These are phyloP conservation scores for Takifugu flavidus DNA, from an alignment of 2,113 vertebrate genomes.

Conservation along the genomic window DNA sequence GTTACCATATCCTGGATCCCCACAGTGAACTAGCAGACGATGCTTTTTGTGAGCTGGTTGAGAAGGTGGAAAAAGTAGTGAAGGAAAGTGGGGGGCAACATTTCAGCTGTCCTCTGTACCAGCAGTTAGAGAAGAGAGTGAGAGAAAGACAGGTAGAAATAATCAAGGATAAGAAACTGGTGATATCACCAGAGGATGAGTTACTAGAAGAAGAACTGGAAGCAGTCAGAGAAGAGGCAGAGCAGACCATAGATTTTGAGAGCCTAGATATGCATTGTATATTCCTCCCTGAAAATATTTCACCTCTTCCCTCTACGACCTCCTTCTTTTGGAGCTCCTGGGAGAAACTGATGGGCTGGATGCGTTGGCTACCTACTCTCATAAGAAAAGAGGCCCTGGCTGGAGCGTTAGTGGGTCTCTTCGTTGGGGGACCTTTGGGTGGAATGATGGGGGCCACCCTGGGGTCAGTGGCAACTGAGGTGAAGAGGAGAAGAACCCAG, in stretches of 20 bases:
- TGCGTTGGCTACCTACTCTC: conserved; percentile 50
- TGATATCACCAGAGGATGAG: conserved; percentile 9
- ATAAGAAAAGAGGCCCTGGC: conserved; percentile 68
- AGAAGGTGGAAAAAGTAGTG: conserved; percentile 67
- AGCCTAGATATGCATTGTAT: conserved; percentile 35
- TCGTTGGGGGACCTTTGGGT: conserved; percentile 71
- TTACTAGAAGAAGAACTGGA: conserved; percentile 48
- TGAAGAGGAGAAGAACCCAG: conserved; percentile 62
- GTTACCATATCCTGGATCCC: conserved; percentile 63
- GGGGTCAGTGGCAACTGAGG: conserved; percentile 75
- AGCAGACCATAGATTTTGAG: conserved; percentile 47
- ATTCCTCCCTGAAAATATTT: conserved; percentile 16
- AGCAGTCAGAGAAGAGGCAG: conserved; percentile 47
- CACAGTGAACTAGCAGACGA: conserved; percentile 14
- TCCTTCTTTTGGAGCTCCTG: conserved; percentile 58
- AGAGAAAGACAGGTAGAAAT: conserved; percentile 41
- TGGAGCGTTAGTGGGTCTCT: conserved; percentile 70
- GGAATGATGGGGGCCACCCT: conserved; percentile 70
- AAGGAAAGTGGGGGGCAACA: conserved; percentile 39
- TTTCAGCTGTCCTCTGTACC: conserved; percentile 61
- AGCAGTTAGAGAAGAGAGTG: conserved; percentile 48
- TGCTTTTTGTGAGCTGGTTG: conserved; percentile 62
- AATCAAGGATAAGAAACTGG: conserved; percentile 21
- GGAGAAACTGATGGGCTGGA: conserved; percentile 61
- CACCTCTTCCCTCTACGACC: conserved; percentile 13